These are phyloP conservation scores for Philaethria dido DNA, from an alignment of 2,888 invertebrate genomes.

Conservation along the genomic window DNA sequence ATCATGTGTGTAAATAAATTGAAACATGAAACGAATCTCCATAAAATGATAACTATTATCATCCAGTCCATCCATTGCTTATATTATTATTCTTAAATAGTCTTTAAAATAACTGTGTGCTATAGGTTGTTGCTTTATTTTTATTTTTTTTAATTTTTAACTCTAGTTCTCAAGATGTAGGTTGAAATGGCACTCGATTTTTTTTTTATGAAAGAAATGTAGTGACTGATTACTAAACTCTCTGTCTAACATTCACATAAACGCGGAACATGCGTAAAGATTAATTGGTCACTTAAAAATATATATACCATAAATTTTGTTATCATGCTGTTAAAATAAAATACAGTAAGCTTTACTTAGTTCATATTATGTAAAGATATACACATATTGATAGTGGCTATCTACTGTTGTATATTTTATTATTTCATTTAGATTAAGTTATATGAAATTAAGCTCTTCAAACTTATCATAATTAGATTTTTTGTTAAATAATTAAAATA, in stretches of 20 bases:
- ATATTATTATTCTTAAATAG: constrained; percentile 3
- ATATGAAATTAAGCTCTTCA: background rate
- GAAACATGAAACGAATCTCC: background rate
- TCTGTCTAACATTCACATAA: background rate
- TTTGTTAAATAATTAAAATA: too few relatives aligned
- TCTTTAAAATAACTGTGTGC: background rate
- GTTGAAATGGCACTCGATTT: too few relatives aligned
- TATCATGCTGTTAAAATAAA: background rate
- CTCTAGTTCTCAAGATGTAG: too few relatives aligned
- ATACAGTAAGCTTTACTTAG: constrained; percentile 1
- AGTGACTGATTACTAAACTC: background rate
- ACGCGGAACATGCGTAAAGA: background rate
- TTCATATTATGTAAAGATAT: constrained; percentile 11
- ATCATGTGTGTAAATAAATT: background rate
- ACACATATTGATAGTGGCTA: background rate
- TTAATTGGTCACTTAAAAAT: background rate
- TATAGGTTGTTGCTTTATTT: too few relatives aligned
- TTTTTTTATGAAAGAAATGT: background rate
- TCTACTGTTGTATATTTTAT: background rate
- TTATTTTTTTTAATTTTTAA: too few relatives aligned
- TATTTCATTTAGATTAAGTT: background rate
- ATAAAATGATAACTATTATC: background rate
- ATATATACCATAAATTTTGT: background rate
- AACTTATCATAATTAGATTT: background rate
- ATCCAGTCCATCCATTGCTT: constrained; percentile 12